Evolutionary conservation across 2,888 invertebrate species (phyloP).

Genomic region (Miltochrista miniata): DNA sequence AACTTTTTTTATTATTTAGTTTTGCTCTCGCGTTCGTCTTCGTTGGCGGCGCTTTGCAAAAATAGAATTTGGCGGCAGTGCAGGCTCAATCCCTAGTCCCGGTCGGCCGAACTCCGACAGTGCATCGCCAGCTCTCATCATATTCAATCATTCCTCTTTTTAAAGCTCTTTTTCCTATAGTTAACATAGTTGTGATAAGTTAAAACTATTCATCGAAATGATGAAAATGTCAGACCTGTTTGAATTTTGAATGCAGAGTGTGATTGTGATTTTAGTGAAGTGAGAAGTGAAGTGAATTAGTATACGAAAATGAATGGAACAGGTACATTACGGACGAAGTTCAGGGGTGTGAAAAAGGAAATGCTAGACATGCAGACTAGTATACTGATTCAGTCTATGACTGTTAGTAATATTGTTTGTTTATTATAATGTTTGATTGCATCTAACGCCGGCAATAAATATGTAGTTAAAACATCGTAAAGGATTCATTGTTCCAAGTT

Average conservation of each 20-base stretch:
- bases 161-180: not conserved
- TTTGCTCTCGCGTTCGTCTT: slow-evolving; percentile 71
- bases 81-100: slow-evolving; percentile 72
- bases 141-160: slow-evolving; percentile 52
- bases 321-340: slow-evolving; percentile 85
- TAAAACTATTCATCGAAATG: slow-evolving; percentile 5
- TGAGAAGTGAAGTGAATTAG: slow-evolving; percentile 5
- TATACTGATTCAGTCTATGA: slow-evolving; percentile 90
- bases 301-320: slow-evolving; percentile 76
- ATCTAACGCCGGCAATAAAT: not conserved
- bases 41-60: slow-evolving; percentile 79
- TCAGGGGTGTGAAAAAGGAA: slow-evolving; percentile 91
- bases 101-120: slow-evolving; percentile 63
- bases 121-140: slow-evolving; percentile 70
- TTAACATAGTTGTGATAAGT: slow-evolving; percentile 4
- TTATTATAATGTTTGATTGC: not conserved
- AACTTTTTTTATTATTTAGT: slow-evolving; percentile 66
- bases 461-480: not conserved
- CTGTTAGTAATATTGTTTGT: slow-evolving; percentile 84
- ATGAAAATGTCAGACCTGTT: slow-evolving; percentile 12
- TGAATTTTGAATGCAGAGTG: slow-evolving; percentile 11
- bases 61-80: slow-evolving; percentile 81
- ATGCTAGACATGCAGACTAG: slow-evolving; percentile 89
- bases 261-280: slow-evolving; percentile 33
- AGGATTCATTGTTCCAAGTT: not conserved